Evolutionary conservation across 1,140 invertebrate species (phyloP), one percentile per base, ranked within the genome.

Genomic region (Brachionus paranguensis): DNA sequence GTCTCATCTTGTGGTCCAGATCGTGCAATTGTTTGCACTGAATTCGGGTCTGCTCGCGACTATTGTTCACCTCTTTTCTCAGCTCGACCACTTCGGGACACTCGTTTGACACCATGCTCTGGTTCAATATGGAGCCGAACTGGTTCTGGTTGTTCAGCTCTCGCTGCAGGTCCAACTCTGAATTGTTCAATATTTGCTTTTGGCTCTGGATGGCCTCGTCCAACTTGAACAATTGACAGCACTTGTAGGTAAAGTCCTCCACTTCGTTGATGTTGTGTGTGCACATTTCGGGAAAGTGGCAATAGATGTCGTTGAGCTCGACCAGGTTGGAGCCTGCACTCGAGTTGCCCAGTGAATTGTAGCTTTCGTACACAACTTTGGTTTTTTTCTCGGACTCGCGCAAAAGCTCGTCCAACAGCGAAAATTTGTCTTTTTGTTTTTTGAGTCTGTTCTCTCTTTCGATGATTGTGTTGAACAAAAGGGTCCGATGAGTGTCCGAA

Each of bases 21-120:
- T 83, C 81, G 45, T 83, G 81, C 64, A 83, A 41, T 70, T 72
- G 43, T 53, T 83, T 83, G 33, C 60, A 83, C n/a, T 83, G 81
- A 12, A 83, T 53, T 37, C 81, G n/a, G 24, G 81, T 68, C 29
- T 68, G 43, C 53, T 83, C 81, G 17, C 81, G 20, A 29, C 81
- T 83, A 20, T 47, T 20, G 37, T 83, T 68, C 10, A 83, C 60
- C 11, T 68, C 43, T 33, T 83, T 83, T 11, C 60, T 47, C 2
- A 83, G 27, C 47, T 53, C 27, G 12, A 70, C 7, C 27, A 70
- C 33, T 45, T 83, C 81, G 2, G 78, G 78, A 64, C n/a, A 12
- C 24, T 60, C 64, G n/a, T 33, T 45, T 0, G 24, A 29, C 7
- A 60, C 7, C 24, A 37, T 24, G n/a, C 27, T 64, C 43, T 41